Evolutionary conservation across 2,797 vertebrate species (phyloP).

Genomic region (Eulemur rubriventer): DNA sequence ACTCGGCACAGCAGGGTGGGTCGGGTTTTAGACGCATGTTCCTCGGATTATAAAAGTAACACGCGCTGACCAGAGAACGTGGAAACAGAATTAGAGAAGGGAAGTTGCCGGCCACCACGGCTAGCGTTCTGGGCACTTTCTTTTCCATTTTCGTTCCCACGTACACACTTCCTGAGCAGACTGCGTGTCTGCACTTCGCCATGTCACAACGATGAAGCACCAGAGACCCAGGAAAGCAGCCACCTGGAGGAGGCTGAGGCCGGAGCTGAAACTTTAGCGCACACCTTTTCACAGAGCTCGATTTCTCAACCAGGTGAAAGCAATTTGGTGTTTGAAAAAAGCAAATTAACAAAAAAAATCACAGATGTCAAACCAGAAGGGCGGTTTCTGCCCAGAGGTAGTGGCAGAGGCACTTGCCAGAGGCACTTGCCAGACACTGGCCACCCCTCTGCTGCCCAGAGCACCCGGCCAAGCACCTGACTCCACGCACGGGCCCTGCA

Average conservation of each 20-base stretch:
- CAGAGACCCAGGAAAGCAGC: neutral
- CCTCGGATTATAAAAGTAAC: neutral
- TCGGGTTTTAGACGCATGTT: neutral
- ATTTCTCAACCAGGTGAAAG: neutral
- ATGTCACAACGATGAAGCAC: no score
- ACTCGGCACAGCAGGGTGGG: fast-evolving
- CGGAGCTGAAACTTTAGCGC: neutral
- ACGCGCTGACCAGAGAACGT: neutral
- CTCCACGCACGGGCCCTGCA: neutral
- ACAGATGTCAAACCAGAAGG: neutral
- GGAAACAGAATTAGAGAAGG: neutral
- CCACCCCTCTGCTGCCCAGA: neutral
- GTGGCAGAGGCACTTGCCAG: neutral
- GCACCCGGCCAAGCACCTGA: neutral
- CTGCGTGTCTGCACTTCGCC: neutral
- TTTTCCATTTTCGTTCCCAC: neutral
- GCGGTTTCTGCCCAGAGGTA: neutral
- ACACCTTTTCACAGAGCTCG: neutral
- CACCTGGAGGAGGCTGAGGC: neutral
- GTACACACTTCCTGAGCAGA: neutral
- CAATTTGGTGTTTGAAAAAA: neutral
- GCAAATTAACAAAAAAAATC: neutral
- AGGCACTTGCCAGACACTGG: no score
- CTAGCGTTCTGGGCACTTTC: neutral
- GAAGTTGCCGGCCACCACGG: neutral